Evolutionary conservation across 2,113 vertebrate genomes (phyloP).

Genomic region (Pyrgilauda ruficollis): DNA sequence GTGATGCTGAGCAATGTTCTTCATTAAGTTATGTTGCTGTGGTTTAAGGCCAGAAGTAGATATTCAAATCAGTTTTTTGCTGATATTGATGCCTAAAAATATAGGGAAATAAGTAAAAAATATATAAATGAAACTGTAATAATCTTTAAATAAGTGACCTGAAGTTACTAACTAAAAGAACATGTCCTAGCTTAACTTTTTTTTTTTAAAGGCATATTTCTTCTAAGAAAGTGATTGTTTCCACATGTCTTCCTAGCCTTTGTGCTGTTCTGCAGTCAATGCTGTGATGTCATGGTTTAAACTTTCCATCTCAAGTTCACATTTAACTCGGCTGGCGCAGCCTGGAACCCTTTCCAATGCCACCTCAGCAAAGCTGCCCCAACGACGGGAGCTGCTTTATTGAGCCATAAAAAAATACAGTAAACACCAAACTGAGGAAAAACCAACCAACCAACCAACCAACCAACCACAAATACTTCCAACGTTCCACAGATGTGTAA

Average conservation of each 20-base stretch:
- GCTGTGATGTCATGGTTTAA: conserved; percentile 30
- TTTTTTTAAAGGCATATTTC: not conserved
- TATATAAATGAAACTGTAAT: conserved; percentile 16
- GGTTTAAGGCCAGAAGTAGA: conserved; percentile 53
- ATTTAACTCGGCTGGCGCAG: not conserved
- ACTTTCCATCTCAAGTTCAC: conserved; percentile 27
- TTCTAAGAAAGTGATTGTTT: conserved; percentile 33
- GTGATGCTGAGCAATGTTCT: not conserved
- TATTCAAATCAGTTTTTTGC: conserved; percentile 25
- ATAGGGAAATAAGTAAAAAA: conserved; percentile 41
- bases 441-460: not conserved
- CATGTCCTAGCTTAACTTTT: not conserved
- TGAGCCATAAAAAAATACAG: not conserved
- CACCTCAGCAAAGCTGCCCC: conserved; percentile 7
- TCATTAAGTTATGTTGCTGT: not conserved
- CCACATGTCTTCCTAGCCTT: conserved; percentile 32
- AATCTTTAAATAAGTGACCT: conserved; percentile 48
- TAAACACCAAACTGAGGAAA: not conserved
- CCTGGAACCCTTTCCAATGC: not conserved
- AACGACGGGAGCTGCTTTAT: not conserved
- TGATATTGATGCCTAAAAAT: conserved; percentile 35
- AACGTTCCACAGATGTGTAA: not conserved
- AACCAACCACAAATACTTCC: not conserved
- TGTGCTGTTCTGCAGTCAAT: not conserved
- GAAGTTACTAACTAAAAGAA: conserved; percentile 56